Conservation (phyloP, 2,888 invertebrate genomes). For the Antheraea yamamai region DNA sequence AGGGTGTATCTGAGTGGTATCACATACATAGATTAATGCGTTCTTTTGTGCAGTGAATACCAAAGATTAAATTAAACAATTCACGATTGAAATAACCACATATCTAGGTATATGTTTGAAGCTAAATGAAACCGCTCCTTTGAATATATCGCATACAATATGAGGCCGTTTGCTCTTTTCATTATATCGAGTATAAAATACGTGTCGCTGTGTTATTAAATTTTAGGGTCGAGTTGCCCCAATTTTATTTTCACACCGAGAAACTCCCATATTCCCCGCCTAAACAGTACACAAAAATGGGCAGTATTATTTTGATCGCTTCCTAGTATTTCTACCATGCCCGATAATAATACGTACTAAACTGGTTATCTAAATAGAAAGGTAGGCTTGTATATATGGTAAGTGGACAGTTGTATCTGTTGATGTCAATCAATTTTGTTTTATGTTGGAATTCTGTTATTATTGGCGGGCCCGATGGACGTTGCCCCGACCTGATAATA, state of each 20-base stretch:
- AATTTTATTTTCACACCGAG: slow-evolving; percentile 17
- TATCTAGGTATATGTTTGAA: background rate
- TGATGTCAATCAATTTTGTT: no score
- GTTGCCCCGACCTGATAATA: no score
- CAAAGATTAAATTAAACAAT: background rate
- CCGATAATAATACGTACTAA: background rate
- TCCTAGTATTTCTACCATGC: background rate
- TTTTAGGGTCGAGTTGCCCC: slow-evolving; percentile 16
- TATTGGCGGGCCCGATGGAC: no score
- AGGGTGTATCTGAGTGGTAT: no score
- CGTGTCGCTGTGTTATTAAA: slow-evolving; percentile 19
- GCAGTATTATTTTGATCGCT: background rate
- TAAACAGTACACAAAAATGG: background rate
- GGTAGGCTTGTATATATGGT: no score
- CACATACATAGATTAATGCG: no score
- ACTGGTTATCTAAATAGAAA: background rate
- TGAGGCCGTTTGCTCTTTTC: slow-evolving; percentile 17
- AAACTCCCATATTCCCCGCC: background rate
- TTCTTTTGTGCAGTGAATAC: background rate
- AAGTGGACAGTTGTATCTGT: no score
- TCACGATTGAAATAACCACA: background rate
- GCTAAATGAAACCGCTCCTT: background rate
- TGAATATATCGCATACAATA: slow-evolving; percentile 12
- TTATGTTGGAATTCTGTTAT: no score
- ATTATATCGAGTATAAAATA: slow-evolving; percentile 15